Evolutionary conservation across 2,113 vertebrate genomes (phyloP), one percentile per base, ranked within the genome.

Genomic region (Pampusana beccarii): DNA sequence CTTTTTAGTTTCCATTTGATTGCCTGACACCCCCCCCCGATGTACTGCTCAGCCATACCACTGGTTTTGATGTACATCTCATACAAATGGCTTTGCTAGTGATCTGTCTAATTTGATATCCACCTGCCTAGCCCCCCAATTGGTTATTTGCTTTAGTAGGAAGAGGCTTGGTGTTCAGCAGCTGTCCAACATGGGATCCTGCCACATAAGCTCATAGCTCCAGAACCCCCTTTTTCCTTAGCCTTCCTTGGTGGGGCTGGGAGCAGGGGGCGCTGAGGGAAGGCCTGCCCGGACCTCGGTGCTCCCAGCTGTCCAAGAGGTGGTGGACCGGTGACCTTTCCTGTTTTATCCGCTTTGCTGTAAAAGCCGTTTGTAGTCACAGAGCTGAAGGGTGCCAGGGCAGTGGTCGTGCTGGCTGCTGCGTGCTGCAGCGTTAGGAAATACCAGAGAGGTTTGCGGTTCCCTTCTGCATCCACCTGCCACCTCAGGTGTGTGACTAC

Each of bases 1-100:
- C 46, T 75, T 91, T 85, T 86, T 89, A 70, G 84, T 95, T 91
- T 54, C 86, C 46, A 40, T 93, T 97, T 96, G 95, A 89, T 70
- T 90, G 83, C 92, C 75, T 36, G 65, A 94, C 81, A 95, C 54
- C 25, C 36, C 56, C 44, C 42, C 42, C 70, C 89, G 54, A 75
- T 38, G 38, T 66, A 57, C 28, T 64, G 70, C 53, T 91, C n/a
- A 44, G 69, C 80, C 60, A 26, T 23, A 16, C 42, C 11, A 4
- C n/a, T 51, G 0, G 84, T 87, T 89, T 64, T 91, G 85, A 82
- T 92, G 75, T 51, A 36, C 64, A 77, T n/a, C 70, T 89, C 61
- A 48, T 84, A 86, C 2, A 2, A 93, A 80, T 25, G 28, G 65
- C 73, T 85, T 80, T 91, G 50, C 64, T 79, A 36, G 36, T 21